Conservation (phyloP, 2,113 vertebrate species). For the Mus spicilegus region DNA sequence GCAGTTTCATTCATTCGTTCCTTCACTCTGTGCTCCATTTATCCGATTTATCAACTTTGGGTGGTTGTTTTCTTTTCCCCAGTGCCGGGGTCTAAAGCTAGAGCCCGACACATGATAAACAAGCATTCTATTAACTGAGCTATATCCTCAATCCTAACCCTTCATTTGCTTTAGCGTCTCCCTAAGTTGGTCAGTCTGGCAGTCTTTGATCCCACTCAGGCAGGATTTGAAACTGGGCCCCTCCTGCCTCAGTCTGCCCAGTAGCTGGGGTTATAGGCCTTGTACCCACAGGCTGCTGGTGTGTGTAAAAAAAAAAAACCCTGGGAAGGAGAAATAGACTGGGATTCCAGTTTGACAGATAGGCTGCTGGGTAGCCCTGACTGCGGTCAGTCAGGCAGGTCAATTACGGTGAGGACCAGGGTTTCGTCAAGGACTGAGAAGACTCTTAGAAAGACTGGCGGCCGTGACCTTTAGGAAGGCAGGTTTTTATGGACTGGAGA, state of each 20-base stretch:
- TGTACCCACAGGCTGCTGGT: neutral
- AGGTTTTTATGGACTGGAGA: conserved; percentile 62
- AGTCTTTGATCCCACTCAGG: neutral
- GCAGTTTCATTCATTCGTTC: neutral
- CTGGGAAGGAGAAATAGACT: neutral
- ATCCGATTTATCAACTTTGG: neutral
- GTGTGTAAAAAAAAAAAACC: conserved; percentile 27
- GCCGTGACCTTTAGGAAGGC: conserved; percentile 67
- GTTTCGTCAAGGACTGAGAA: conserved; percentile 5
- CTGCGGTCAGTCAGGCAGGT: conserved; percentile 14
- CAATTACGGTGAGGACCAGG: neutral
- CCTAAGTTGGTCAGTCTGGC: neutral
- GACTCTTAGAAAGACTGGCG: neutral
- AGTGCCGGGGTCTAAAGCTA: too few species aligned
- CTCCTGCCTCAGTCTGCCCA: neutral
- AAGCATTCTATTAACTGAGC: neutral
- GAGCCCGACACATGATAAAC: neutral
- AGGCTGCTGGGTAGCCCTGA: neutral
- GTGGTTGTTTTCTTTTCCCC: neutral
- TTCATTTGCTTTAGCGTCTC: neutral
- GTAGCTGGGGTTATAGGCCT: neutral
- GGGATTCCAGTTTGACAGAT: neutral
- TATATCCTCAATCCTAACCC: too few species aligned
- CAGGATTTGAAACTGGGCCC: neutral
- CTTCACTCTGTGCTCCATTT: neutral